A percentile compares a stretch with the other conserved stretches of the same genome.
Conservation (phyloP, 2,888 invertebrate genomes). For the Drosophila cognata region DNA sequence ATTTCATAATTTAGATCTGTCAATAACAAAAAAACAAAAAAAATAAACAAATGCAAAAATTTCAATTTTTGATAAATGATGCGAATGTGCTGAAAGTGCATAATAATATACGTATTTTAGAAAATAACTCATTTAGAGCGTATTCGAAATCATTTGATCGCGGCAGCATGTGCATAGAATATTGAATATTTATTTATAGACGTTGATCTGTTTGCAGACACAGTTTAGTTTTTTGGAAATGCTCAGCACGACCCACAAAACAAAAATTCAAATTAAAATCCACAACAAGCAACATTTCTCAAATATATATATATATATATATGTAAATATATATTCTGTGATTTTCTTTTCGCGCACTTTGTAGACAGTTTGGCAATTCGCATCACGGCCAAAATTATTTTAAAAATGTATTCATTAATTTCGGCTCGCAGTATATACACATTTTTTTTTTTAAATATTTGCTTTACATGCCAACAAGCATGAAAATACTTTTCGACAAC, state of each 20-base stretch:
- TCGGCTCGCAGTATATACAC: slow-evolving; percentile 16
- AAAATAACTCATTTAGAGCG: slow-evolving; percentile 25
- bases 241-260: slow-evolving; percentile 38
- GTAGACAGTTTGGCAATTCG: slow-evolving; percentile 78
- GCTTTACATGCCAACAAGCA: slow-evolving; percentile 55
- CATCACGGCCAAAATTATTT: slow-evolving; percentile 73
- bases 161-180: slow-evolving; percentile 37
- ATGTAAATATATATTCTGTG: slow-evolving; percentile 12
- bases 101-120: slow-evolving; percentile 24
- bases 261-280: slow-evolving; percentile 12
- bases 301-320: slow-evolving; percentile 4
- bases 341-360: slow-evolving; percentile 45
- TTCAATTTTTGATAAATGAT: slow-evolving; percentile 24
- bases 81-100: slow-evolving; percentile 27
- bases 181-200: slow-evolving; percentile 54
- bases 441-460: slow-evolving; percentile 13
- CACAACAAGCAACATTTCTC: slow-evolving; percentile 17
- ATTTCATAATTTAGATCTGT: slow-evolving; percentile 45
- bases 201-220: slow-evolving; percentile 51
- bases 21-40: slow-evolving; percentile 21
- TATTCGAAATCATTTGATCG: slow-evolving; percentile 19
- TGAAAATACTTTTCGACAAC: slow-evolving; percentile 68
- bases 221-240: slow-evolving; percentile 56
- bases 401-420: slow-evolving; percentile 70
- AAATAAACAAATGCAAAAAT: slow-evolving; percentile 1